phyloP scores from a whole-genome alignment of 2,888 invertebrate species.

The Hoplodrina blanda region DNA sequence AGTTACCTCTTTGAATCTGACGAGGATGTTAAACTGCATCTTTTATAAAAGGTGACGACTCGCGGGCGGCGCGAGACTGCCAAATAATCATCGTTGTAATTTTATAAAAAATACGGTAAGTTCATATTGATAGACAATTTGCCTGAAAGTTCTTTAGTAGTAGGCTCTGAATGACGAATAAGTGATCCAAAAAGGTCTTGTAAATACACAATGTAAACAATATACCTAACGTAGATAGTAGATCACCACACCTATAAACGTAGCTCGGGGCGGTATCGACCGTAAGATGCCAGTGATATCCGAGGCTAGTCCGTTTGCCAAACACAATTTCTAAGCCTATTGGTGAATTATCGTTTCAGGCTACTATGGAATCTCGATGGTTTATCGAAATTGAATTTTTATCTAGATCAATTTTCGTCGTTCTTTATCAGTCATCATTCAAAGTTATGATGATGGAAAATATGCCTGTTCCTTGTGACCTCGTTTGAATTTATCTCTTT shows the following conservation, averaged over 20 bases:
- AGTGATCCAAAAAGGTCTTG: not conserved
- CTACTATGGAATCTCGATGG: constrained; percentile 46
- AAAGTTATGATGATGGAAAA: not conserved
- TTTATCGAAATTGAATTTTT: constrained; percentile 8
- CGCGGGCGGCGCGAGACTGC: too few relatives aligned
- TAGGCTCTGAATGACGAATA: not conserved
- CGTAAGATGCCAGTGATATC: constrained; percentile 47
- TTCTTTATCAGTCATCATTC: too few relatives aligned
- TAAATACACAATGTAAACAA: constrained; percentile 15
- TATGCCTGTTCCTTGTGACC: not conserved
- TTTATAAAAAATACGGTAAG: too few relatives aligned
- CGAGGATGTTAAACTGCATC: too few relatives aligned
- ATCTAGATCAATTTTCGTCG: not conserved
- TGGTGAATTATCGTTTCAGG: constrained; percentile 32
- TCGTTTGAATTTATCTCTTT: not conserved
- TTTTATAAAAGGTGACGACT: too few relatives aligned
- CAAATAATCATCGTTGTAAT: too few relatives aligned
- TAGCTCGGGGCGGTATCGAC: constrained; percentile 28
- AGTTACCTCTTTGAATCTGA: too few relatives aligned
- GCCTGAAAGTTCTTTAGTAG: too few relatives aligned
- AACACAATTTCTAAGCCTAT: constrained; percentile 62
- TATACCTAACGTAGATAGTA: not conserved
- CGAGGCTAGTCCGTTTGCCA: constrained; percentile 49
- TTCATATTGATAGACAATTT: too few relatives aligned
- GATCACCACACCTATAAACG: constrained; percentile 24